phyloP scores from a whole-genome alignment of 2,888 invertebrate species.

The Xestobium rufovillosum region DNA sequence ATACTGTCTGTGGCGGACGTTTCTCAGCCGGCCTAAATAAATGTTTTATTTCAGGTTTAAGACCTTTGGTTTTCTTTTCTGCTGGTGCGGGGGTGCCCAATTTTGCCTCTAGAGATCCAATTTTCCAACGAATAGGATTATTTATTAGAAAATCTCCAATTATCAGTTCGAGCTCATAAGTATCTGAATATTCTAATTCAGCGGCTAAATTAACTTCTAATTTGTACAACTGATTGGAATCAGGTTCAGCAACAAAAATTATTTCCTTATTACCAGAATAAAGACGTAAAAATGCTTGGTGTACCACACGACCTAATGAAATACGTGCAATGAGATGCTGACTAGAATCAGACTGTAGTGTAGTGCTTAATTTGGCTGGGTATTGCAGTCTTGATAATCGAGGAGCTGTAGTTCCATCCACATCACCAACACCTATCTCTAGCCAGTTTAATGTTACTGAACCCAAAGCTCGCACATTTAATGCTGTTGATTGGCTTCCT shows the following conservation, averaged over 20 bases:
- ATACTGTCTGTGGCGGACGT: slow-evolving; percentile 80
- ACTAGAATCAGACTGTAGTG: slow-evolving; percentile 78
- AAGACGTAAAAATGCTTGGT: slow-evolving; percentile 82
- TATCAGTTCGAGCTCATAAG: slow-evolving; percentile 74
- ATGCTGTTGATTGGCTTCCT: slow-evolving; percentile 48
- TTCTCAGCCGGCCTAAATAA: slow-evolving; percentile 87
- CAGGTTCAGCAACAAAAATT: slow-evolving; percentile 88
- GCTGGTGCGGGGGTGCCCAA: slow-evolving; percentile 44
- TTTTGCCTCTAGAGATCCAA: slow-evolving; percentile 71
- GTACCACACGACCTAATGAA: slow-evolving; percentile 64
- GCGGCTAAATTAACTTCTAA: slow-evolving; percentile 77
- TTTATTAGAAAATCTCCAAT: slow-evolving; percentile 87
- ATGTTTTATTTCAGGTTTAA: slow-evolving; percentile 62
- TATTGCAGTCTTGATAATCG: slow-evolving; percentile 65
- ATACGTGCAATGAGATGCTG: slow-evolving; percentile 79
- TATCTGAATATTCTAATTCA: slow-evolving; percentile 72
- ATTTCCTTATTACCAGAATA: slow-evolving; percentile 70
- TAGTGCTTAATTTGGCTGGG: slow-evolving; percentile 61
- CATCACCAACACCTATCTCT: slow-evolving; percentile 83
- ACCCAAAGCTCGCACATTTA: slow-evolving; percentile 61
- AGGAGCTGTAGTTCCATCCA: slow-evolving; percentile 80
- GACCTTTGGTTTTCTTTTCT: slow-evolving; percentile 39
- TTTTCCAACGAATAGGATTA: slow-evolving; percentile 81
- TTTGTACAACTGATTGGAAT: slow-evolving; percentile 65
- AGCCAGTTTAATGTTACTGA: slow-evolving; percentile 67